Evolutionary conservation across 2,797 vertebrate species (phyloP).

Genomic region (Crocodylus rhombifer): DNA sequence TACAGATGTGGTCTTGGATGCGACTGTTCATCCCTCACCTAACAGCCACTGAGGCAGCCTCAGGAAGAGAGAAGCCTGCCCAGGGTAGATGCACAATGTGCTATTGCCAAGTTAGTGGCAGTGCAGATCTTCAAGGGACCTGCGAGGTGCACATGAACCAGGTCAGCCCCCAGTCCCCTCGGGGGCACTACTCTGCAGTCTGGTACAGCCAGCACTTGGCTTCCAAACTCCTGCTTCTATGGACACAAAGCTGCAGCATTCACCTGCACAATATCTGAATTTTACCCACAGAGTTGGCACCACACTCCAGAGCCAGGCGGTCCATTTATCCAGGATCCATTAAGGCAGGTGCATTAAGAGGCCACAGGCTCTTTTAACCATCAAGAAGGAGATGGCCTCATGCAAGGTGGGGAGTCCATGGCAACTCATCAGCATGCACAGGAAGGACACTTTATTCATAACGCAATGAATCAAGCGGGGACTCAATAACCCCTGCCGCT

Average conservation of each 20-base stretch:
- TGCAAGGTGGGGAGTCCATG: constrained; percentile 63
- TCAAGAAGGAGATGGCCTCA: constrained; percentile 73
- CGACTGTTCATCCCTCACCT: not conserved
- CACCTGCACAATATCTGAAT: not conserved
- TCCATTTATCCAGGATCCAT: constrained; percentile 43
- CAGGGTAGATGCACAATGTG: too few relatives aligned
- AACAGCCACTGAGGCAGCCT: not conserved
- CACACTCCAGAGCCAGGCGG: not conserved
- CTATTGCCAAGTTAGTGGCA: rapidly evolving
- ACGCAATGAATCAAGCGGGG: rapidly evolving
- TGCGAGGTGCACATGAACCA: not conserved
- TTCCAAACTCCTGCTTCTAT: not conserved
- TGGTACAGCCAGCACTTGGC: rapidly evolving
- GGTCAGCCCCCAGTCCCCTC: rapidly evolving
- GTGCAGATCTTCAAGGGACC: rapidly evolving
- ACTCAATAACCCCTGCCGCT: not conserved
- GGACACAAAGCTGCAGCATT: rapidly evolving
- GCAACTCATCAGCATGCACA: constrained; percentile 27
- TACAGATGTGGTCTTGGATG: not conserved
- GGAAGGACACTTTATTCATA: not conserved
- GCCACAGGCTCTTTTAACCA: constrained; percentile 40
- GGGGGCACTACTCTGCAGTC: not conserved
- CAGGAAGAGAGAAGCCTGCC: not conserved
- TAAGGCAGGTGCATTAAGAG: constrained; percentile 68
- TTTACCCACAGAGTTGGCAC: not conserved